Evolutionary conservation across 2,797 vertebrate species (phyloP).

Genomic region (Dermochelys coriacea): DNA sequence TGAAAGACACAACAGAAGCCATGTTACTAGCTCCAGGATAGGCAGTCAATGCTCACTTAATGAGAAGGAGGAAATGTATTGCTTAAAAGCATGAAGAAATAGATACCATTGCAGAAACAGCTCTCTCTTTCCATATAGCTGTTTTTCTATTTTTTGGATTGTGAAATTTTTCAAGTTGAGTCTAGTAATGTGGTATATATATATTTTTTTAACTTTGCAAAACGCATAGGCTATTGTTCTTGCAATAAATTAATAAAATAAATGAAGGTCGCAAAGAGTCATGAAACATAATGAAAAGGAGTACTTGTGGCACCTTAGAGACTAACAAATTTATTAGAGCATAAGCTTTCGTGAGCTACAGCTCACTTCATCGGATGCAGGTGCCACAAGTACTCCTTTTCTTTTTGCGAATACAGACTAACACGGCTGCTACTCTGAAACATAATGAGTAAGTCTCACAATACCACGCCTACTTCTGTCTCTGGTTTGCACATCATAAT

Average conservation of each 20-base stretch:
- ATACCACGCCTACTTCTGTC: neutral
- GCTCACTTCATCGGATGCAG: too few species aligned
- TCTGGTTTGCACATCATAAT: neutral
- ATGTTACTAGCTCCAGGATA: neutral
- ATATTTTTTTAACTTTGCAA: neutral
- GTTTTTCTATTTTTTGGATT: neutral
- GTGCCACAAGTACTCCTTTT: too few species aligned
- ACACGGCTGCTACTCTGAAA: too few species aligned
- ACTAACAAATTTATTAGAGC: too few species aligned
- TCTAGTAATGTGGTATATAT: neutral
- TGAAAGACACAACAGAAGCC: neutral
- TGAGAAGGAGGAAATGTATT: neutral
- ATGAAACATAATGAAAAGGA: neutral
- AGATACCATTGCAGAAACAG: neutral
- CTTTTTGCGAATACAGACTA: too few species aligned
- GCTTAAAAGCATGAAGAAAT: neutral
- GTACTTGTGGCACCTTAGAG: too few species aligned
- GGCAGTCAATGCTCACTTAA: neutral
- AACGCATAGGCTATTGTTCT: neutral
- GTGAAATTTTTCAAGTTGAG: neutral
- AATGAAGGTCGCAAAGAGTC: neutral
- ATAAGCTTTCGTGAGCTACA: too few species aligned
- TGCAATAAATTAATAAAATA: neutral
- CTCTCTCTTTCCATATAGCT: neutral
- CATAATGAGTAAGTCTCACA: neutral